These are phyloP conservation scores for Podilymbus podiceps DNA, from an alignment of 2,113 vertebrate species.

Conservation along the genomic window DNA sequence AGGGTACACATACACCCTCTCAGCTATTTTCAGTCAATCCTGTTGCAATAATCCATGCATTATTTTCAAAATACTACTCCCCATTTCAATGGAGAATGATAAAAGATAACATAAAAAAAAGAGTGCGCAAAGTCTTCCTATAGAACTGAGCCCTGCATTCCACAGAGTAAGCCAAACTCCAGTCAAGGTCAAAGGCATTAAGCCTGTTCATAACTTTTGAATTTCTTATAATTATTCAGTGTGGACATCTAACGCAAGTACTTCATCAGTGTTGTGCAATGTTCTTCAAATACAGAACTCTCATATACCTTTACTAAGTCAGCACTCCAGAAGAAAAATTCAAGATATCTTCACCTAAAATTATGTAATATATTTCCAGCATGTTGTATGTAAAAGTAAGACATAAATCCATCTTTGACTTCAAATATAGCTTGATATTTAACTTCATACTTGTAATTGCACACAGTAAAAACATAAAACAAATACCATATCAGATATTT, in stretches of 20 bases:
- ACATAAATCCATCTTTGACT: neutral
- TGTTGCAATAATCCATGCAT: neutral
- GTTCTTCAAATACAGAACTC: neutral
- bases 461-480: neutral
- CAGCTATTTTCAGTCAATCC: neutral
- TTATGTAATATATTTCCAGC: neutral
- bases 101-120: neutral
- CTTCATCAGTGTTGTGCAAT: neutral
- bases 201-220: neutral
- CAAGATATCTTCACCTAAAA: neutral
- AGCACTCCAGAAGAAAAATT: neutral
- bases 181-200: neutral
- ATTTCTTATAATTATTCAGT: neutral
- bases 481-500: neutral
- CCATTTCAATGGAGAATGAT: neutral
- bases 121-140: neutral
- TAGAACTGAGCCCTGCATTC: neutral
- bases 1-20: neutral
- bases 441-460: neutral
- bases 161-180: neutral
- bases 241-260: neutral
- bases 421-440: too few species aligned
- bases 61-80: neutral
- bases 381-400: neutral
- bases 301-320: neutral